Evolutionary conservation across 1,140 invertebrate species (phyloP).

Genomic region (Bathynomus jamesi): DNA sequence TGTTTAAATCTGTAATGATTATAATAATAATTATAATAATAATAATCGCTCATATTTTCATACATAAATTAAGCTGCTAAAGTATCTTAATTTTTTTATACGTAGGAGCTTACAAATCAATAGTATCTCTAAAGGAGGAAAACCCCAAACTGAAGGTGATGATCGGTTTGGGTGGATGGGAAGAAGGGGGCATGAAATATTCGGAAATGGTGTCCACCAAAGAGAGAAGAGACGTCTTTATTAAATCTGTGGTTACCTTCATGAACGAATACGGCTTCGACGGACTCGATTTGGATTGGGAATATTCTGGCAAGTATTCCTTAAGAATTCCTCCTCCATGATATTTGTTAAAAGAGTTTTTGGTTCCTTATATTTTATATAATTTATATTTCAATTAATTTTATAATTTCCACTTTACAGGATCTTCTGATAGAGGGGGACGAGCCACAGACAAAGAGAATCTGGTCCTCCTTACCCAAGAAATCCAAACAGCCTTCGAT

Average conservation of each 20-base stretch:
- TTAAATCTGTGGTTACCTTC: slow-evolving; percentile 51
- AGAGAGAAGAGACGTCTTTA: slow-evolving; percentile 46
- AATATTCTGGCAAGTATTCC: slow-evolving; percentile 45
- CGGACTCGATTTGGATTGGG: slow-evolving; percentile 57
- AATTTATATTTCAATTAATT: background rate
- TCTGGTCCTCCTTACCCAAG: slow-evolving; percentile 47
- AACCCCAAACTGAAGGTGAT: slow-evolving; percentile 60
- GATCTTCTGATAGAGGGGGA: slow-evolving; percentile 45
- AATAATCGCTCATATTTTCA: no score
- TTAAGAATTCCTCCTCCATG: background rate
- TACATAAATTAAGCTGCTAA: no score
- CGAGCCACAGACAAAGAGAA: slow-evolving; percentile 47
- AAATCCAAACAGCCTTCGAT: slow-evolving; percentile 49
- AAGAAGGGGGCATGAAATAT: slow-evolving; percentile 60
- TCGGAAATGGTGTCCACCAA: slow-evolving; percentile 48
- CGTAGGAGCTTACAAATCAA: slow-evolving; percentile 49
- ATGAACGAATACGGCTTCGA: slow-evolving; percentile 52
- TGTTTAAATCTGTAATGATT: no score
- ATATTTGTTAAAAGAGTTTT: background rate
- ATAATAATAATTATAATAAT: no score
- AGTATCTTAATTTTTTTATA: background rate
- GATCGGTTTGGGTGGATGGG: slow-evolving; percentile 68
- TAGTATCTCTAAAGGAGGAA: slow-evolving; percentile 51
- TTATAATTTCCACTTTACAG: slow-evolving; percentile 17
- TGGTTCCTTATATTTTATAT: background rate